Percentiles rank a stretch among this genome's conserved stretches.
These are phyloP conservation scores for Volucella zonaria DNA, from an alignment of 2,888 invertebrate species.

Conservation along the genomic window DNA sequence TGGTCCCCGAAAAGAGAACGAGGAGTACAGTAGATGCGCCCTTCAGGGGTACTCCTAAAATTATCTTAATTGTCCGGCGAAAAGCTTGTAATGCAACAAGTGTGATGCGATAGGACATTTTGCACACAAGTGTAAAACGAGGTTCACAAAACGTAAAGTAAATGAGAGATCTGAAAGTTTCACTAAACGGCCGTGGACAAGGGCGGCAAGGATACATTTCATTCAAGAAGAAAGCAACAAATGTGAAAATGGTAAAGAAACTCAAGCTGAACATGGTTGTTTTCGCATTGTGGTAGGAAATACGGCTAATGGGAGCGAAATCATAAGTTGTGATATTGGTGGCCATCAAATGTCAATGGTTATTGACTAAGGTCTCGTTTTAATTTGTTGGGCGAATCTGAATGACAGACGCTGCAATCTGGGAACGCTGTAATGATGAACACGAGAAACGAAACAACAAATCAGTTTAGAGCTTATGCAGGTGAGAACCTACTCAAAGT, in stretches of 20 bases:
- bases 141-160: constrained; percentile 44
- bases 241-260: no score
- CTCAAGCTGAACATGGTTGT: constrained; percentile 62
- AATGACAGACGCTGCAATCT: no score
- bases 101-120: no score
- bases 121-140: constrained; percentile 56
- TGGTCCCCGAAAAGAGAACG: no score
- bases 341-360: constrained; percentile 28
- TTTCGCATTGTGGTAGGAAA: constrained; percentile 42
- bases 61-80: no score
- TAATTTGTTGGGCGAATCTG: constrained; percentile 34
- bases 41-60: no score
- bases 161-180: constrained; percentile 1
- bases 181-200: constrained; percentile 21
- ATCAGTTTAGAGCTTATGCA: constrained; percentile 17
- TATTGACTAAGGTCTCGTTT: constrained; percentile 31
- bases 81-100: no score
- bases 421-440: constrained; percentile 7
- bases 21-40: no score
- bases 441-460: constrained; percentile 2
- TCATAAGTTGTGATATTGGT: constrained; percentile 33
- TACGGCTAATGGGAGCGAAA: constrained; percentile 38
- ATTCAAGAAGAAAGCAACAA: no score
- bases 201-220: no score
- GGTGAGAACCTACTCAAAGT: no score